Base-by-base conservation (phyloP, 2,888 invertebrate genomes). In the Stenurella melanura region DNA sequence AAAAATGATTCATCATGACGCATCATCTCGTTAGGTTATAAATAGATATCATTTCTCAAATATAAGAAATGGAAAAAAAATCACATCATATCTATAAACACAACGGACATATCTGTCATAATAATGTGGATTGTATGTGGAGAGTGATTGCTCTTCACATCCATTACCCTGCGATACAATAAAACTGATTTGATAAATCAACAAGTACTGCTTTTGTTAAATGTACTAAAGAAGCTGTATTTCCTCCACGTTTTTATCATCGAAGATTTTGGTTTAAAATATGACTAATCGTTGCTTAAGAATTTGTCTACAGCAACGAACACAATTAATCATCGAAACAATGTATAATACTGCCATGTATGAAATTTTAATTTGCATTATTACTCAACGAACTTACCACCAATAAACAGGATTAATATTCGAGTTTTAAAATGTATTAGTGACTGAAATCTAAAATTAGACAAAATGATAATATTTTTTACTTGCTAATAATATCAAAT, bases 131-230 rank as follows among this genome's bases (percentile, higher is more conserved):
- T n/a, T 50, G 50, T 50, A 50, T 50, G 50, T n/a, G 50, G 5
- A 50, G n/a, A n/a, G 50, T 50, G 50, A 50, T 50, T 50, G n/a
- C n/a, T 50, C n/a, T 50, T 50, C 5, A 15, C 7, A n/a, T 17
- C 2, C n/a, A 50, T n/a, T 12, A 50, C n/a, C 6, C n/a, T 4
- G n/a, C 50, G n/a, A n/a, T n/a, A n/a, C 50, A 50, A 50, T 2
- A 50, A 50, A 50, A 50, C 50, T 50, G 50, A n/a, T 50, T 50
- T 50, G n/a, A 50, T 50, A 50, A 50, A 50, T 50, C 50, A 50
- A 50, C 50, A 50, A 50, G 50, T 50, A 50, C 50, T 50, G 50
- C n/a, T 50, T 50, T 50, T 50, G 50, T 50, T 50, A 50, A 50
- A 50, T 50, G 50, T n/a, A 15, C 6, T 50, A 50, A 50, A 15